phyloP scores from a whole-genome alignment of 2,888 invertebrate genomes.

The Volucella zonaria region DNA sequence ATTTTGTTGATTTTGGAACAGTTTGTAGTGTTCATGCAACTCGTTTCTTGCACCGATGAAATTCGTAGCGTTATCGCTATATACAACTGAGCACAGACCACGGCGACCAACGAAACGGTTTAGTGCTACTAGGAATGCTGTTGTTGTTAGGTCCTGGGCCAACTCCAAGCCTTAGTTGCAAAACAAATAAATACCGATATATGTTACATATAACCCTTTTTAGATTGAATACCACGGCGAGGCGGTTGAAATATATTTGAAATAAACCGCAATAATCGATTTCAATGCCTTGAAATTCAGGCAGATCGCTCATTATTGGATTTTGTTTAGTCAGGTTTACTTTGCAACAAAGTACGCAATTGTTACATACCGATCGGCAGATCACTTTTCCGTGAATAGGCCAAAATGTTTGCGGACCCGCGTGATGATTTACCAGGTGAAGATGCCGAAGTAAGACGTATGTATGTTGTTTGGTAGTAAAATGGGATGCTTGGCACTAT shows the following conservation, averaged over 20 bases:
- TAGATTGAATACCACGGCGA: conserved; percentile 36
- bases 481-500: too few relatives aligned
- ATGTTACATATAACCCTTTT: conserved; percentile 55
- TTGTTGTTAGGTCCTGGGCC: conserved; percentile 53
- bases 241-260: conserved; percentile 44
- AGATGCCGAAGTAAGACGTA: conserved; percentile 24
- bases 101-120: conserved; percentile 56
- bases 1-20: conserved; percentile 25
- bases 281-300: conserved; percentile 32
- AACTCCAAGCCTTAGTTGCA: conserved; percentile 56
- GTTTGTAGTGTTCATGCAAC: conserved; percentile 29
- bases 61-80: conserved; percentile 67
- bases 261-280: conserved; percentile 42
- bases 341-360: conserved; percentile 50
- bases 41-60: too few relatives aligned
- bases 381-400: conserved; percentile 36
- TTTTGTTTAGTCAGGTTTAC: conserved; percentile 37
- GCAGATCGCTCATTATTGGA: conserved; percentile 55
- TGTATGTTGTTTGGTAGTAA: neutral
- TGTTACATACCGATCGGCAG: conserved; percentile 34
- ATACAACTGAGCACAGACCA: conserved; percentile 51
- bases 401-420: too few relatives aligned
- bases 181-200: conserved; percentile 28
- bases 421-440: neutral
- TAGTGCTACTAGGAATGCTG: conserved; percentile 55